Evolutionary conservation across 2,113 vertebrate genomes (phyloP).

Genomic region (Lasiurus cinereus): DNA sequence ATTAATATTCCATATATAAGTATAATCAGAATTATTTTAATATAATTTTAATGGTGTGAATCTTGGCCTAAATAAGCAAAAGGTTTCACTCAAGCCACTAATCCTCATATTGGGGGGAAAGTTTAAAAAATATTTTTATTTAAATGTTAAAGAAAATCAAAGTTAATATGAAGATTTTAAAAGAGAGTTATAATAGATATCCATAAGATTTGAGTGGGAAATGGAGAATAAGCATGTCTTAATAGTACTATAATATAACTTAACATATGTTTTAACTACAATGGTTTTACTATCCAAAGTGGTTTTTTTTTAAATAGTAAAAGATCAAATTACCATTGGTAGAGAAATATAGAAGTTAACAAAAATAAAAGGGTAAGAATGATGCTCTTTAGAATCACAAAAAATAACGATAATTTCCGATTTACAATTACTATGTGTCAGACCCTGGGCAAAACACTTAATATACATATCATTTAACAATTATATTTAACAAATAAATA

Average conservation of each 20-base stretch:
- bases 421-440: background rate
- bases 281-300: background rate
- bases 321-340: background rate
- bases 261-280: slow-evolving; percentile 36
- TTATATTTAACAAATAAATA: background rate
- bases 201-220: background rate
- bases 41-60: background rate
- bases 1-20: background rate
- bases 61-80: background rate
- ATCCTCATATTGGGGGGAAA: background rate
- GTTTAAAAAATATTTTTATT: background rate
- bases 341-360: background rate
- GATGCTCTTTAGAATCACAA: slow-evolving; percentile 3
- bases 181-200: background rate
- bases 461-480: background rate
- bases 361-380: slow-evolving; percentile 47
- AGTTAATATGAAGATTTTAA: background rate
- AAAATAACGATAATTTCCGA: slow-evolving; percentile 1
- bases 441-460: slow-evolving; percentile 6
- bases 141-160: background rate
- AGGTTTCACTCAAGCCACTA: background rate
- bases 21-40: background rate
- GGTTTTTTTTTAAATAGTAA: background rate
- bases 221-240: background rate
- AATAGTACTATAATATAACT: background rate